phyloP scores from a whole-genome alignment of 2,888 invertebrate genomes.

The Drosophila borborema region DNA sequence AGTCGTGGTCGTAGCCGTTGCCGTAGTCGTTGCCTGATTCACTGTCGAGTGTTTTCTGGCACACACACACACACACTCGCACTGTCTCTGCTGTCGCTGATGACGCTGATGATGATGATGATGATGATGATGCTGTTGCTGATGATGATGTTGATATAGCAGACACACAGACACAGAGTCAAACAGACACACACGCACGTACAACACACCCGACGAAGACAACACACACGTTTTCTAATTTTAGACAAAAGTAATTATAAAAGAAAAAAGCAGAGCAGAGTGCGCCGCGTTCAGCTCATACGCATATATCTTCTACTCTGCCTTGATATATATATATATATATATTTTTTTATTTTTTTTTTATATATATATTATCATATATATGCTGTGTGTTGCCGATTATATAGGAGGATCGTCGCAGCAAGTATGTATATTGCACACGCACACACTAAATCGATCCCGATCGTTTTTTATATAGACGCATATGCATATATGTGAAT shows the following conservation, averaged over 20 bases:
- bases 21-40: conserved; percentile 67
- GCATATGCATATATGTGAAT: conserved; percentile 31
- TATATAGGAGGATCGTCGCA: conserved; percentile 76
- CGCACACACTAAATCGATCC: conserved; percentile 58
- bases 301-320: conserved; percentile 77
- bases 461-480: conserved; percentile 50
- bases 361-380: conserved; percentile 20
- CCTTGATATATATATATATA: conserved; percentile 67
- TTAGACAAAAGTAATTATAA: conserved; percentile 85
- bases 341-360: conserved; percentile 1
- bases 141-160: conserved; percentile 79
- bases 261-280: conserved; percentile 82
- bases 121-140: conserved; percentile 69
- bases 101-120: conserved; percentile 57
- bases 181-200: conserved; percentile 57
- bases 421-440: conserved; percentile 49
- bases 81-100: conserved; percentile 61
- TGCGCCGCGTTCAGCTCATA: conserved; percentile 80
- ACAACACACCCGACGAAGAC: conserved; percentile 76
- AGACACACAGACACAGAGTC: conserved; percentile 76
- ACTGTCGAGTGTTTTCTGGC: conserved; percentile 78
- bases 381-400: conserved; percentile 31
- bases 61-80: conserved; percentile 52
- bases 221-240: conserved; percentile 85
- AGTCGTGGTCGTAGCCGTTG: conserved; percentile 48